Base-by-base conservation (phyloP, 2,113 vertebrate species). In the Malurus alboscapulatus region DNA sequence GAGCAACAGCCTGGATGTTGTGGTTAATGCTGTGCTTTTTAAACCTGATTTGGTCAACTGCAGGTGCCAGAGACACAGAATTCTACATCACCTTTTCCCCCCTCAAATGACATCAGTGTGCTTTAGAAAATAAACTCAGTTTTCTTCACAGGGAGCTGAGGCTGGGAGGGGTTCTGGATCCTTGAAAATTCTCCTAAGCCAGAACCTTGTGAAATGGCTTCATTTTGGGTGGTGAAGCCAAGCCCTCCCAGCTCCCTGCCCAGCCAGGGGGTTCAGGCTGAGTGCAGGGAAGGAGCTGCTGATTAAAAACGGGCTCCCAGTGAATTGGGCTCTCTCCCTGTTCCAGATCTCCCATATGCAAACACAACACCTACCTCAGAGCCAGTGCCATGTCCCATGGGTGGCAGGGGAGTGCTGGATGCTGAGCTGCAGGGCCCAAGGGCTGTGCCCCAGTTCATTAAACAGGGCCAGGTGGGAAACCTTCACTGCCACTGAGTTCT, bases 321-420 rank as follows among this genome's bases (percentile, higher is more conserved):
- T 2, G 1, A 5, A 5, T 0, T 10, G 42, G 84, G 59, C 48
- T 38, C 57, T 77, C 48, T n/a, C 27, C 55, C 58, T 3, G 3
- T 20, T 25, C 27, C 62, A 24, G 2, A 5, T 57, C 1, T 2
- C 59, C 65, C 55, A 6, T 45, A 83, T 92, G 88, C 91, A 94
- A 90, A 62, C 48, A 42, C 57, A 67, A n/a, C 3, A 7, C 24
- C 95, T 96, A 96, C 95, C 96, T 96, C 95, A 68, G 86, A 55
- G 68, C 86, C 24, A 65, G 1, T 24, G 87, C 82, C 36, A 1
- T 0, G 36, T 3, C 22, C 9, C 6, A 1, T 0, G 34, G 34
- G 8, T 1, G 32, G 4, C 6, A 12, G 73, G 10, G 17, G 4
- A 30, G 25, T 2, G 34, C 71, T 7, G n/a, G 55, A 10, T 0